phyloP scores from a whole-genome alignment of 2,888 invertebrate species.

The Lochmaea capreae region DNA sequence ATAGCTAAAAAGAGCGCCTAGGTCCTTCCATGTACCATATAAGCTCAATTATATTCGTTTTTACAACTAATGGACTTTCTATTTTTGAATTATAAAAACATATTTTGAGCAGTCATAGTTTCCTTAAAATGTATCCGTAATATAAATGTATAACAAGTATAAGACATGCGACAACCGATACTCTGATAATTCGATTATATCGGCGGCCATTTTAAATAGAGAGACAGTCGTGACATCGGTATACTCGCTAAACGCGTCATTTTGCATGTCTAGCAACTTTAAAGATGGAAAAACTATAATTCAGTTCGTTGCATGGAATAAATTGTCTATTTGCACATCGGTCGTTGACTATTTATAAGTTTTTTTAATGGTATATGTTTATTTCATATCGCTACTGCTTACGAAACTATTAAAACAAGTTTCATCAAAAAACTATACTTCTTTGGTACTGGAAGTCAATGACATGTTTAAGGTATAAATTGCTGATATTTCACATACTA shows the following conservation, averaged over 20 bases:
- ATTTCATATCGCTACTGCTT: background rate
- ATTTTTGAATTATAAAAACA: too few species aligned
- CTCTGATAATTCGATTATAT: background rate
- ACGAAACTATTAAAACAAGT: too few species aligned
- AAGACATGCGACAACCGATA: background rate
- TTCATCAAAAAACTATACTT: too few species aligned
- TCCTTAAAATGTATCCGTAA: too few species aligned
- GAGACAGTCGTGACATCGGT: constrained; percentile 3
- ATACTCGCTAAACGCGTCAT: constrained; percentile 6
- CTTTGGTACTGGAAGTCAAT: too few species aligned
- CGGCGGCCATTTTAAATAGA: constrained; percentile 2
- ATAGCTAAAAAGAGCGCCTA: too few species aligned
- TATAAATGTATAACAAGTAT: background rate
- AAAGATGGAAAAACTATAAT: constrained; percentile 2
- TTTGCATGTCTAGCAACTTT: constrained; percentile 19
- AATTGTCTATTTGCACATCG: constrained; percentile 6
- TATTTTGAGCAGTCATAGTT: too few species aligned
- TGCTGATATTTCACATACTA: too few species aligned
- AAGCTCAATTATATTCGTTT: too few species aligned
- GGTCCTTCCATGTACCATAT: too few species aligned
- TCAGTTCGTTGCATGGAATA: background rate
- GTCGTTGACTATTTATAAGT: background rate
- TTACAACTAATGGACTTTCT: too few species aligned
- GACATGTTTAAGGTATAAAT: too few species aligned
- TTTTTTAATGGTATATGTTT: background rate